Evolutionary conservation across 1,140 invertebrate genomes (phyloP), one percentile per base, ranked within the genome.

Genomic region (Hyposmocoma kahamanoa): DNA sequence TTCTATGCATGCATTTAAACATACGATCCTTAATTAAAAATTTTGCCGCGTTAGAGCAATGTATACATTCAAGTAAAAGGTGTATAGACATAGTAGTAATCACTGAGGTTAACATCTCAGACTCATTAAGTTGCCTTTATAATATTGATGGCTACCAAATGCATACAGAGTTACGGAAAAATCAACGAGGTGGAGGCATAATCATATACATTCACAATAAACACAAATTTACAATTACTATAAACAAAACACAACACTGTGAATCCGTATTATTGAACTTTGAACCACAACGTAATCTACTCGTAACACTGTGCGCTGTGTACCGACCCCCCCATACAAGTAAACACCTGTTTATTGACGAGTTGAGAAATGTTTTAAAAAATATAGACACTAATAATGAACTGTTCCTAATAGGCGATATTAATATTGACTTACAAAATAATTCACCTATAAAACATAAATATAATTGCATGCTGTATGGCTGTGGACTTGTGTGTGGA

Each of bases 401-500:
- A 9, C n/a, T 28, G 13, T 43, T 26, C 11, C 2, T 43, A 17
- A 13, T 43, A n/a, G 42, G 42, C 4, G 42, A 43, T 18, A 24
- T 43, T 17, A 43, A 43, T 15, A 43, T 43, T n/a, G 42, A 43
- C 19, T 20, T 43, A 26, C 24, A 24, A 8, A 13, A 24, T 3
- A 4, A 43, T 4, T 13, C n/a, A n/a, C 42, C 42, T 43, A 17
- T 43, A 43, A 39, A 18, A 22, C 49, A 44, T 50, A 43, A 36
- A 38, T 50, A 44, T 22, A 18, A 39, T 10, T 38, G 13, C 19
- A 39, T 17, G 4, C 10, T 50, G 42, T 21, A 44, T 15, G 11
- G 22, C 1, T 10, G 19, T 19, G 53, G 58, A 11, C 47, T 61
- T 10, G 19, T 42, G 11, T 53, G 53, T 32, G 53, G 53, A 60